phyloP scores from a whole-genome alignment of 2,797 vertebrate genomes.

The Acipenser transmontanus region DNA sequence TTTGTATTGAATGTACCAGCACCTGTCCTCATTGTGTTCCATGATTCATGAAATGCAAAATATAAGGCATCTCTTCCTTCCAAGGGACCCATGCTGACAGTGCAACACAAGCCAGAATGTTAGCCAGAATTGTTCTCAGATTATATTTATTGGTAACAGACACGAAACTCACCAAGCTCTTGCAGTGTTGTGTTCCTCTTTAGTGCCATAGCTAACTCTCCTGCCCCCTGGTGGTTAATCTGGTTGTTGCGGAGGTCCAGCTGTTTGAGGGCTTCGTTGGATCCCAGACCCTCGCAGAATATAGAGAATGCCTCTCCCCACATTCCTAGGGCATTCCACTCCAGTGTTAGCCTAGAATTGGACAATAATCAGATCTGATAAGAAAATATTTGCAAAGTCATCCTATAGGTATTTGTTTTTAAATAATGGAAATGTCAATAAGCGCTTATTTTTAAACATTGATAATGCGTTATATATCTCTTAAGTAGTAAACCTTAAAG shows the following conservation, averaged over 20 bases:
- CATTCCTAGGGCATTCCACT: conserved; percentile 86
- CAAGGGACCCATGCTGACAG: too few species aligned
- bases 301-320: conserved; percentile 81
- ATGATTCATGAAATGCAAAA: too few species aligned
- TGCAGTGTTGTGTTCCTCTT: conserved; percentile 64
- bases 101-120: too few species aligned
- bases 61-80: too few species aligned
- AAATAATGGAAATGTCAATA: background rate
- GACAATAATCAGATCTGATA: background rate
- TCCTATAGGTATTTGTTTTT: background rate
- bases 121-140: too few species aligned
- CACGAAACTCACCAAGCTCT: conserved; percentile 67
- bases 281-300: conserved; percentile 77
- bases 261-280: conserved; percentile 56
- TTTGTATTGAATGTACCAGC: background rate
- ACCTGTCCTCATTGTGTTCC: background rate
- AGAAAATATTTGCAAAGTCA: background rate
- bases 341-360: conserved; percentile 71
- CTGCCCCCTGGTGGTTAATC: conserved; percentile 81
- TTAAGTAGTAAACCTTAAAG: too few species aligned
- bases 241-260: conserved; percentile 94
- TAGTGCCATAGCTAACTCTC: conserved; percentile 72
- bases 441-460: background rate
- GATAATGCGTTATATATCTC: too few species aligned
- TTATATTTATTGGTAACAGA: too few species aligned